Percentiles rank a stretch among this genome's conserved stretches.
Evolutionary conservation across 1,140 invertebrate species (phyloP).

Genomic region (Eupeodes corollae): DNA sequence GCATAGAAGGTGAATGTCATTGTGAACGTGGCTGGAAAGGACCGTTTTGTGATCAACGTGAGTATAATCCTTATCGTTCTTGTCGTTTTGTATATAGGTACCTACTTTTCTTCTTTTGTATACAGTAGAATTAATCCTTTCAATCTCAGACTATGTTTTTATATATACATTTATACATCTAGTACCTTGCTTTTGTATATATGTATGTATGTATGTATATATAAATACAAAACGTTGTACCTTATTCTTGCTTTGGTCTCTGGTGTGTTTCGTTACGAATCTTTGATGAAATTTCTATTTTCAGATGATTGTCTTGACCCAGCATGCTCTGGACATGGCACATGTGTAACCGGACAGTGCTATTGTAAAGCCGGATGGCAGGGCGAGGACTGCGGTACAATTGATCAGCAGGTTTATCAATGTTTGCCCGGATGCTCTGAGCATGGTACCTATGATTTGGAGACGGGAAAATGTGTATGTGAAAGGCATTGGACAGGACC

Average conservation of each 20-base stretch:
- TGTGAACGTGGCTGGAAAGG: conserved; percentile 87
- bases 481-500: conserved; percentile 80
- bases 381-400: conserved; percentile 74
- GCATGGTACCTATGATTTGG: conserved; percentile 79
- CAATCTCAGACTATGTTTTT: neutral
- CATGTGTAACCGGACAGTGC: conserved; percentile 85
- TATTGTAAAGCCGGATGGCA: conserved; percentile 93
- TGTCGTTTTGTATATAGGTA: neutral
- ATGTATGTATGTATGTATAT: neutral
- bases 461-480: conserved; percentile 75
- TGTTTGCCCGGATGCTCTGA: conserved; percentile 83
- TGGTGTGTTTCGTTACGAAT: neutral
- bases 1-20: conserved; percentile 76
- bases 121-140: neutral
- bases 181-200: neutral
- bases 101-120: neutral
- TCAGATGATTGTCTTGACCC: conserved; percentile 76
- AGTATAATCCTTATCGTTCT: conserved; percentile 26
- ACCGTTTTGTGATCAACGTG: conserved; percentile 69
- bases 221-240: neutral
- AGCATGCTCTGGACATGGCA: conserved; percentile 80
- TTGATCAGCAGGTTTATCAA: conserved; percentile 78
- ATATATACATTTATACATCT: neutral
- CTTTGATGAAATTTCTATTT: neutral
- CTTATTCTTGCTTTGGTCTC: neutral